Base-by-base conservation (phyloP, 2,888 invertebrate species). In the Hylaea fasciaria region DNA sequence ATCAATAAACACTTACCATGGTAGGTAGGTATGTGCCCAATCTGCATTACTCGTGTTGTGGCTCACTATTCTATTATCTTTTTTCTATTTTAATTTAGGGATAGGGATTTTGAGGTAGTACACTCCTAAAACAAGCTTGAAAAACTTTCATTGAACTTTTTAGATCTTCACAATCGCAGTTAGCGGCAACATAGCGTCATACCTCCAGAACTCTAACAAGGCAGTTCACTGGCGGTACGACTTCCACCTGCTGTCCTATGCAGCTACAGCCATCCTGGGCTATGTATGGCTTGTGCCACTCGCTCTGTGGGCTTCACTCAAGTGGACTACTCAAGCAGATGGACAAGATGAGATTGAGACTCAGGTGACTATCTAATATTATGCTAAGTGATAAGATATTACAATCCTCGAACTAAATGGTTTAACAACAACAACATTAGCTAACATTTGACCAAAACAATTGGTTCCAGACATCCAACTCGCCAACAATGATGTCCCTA, bases 81-180 rank as follows among this genome's bases (percentile, higher is more conserved):
- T 22, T 22, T 22, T 22, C 22, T 22, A 5, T 22, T 22, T 22
- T 22, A 22, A 22, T 22, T 22, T 22, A 22, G 22, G 22, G 22
- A 22, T 22, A 22, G 22, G 22, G 22, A 22, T 5, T 5, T 22
- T 22, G 22, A 22, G 22, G 22, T 22, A 22, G 22, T n/a, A 22
- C 22, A 22, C 3, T 22, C 5, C 22, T 22, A 22, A 22, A 5
- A 3, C 22, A 22, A 5, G 5, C 32, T 32, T 32, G 3, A 9
- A 32, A 32, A 32, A 32, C 7, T 32, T 37, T 12, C 11, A 12
- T n/a, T 37, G 1, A 12, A 37, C 37, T 37, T 37, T 84, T 0
- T 76, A 94, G 94, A 93, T 99, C 57, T 98, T 99, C 83, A 96
- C 97, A 1, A 98, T 98, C 82, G 99, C 98, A 5, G 97, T 99